phyloP scores from a whole-genome alignment of 2,113 vertebrate genomes.

The Strix uralensis region DNA sequence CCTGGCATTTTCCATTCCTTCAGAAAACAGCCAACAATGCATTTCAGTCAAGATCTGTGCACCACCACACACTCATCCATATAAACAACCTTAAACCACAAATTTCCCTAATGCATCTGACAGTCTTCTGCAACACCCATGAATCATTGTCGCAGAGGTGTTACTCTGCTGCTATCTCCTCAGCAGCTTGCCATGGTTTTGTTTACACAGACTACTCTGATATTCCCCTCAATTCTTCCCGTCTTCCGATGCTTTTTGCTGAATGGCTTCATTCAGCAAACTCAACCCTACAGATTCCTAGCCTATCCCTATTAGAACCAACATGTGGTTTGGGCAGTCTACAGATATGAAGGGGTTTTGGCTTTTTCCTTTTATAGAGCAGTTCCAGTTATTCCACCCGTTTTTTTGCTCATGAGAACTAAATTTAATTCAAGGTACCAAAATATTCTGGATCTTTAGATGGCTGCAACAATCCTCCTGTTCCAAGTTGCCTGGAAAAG shows the following conservation, averaged over 20 bases:
- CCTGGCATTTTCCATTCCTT: background rate
- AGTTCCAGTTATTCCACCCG: background rate
- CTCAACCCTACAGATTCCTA: background rate
- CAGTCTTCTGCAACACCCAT: background rate
- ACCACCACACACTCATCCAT: background rate
- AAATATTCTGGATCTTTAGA: background rate
- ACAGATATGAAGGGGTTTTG: background rate
- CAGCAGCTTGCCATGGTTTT: background rate
- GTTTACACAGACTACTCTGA: background rate
- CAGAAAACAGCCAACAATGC: background rate
- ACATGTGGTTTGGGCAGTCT: background rate
- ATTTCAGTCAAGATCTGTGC: background rate
- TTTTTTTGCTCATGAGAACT: background rate
- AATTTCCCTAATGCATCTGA: background rate
- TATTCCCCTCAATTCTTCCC: background rate
- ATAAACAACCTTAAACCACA: background rate
- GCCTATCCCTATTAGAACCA: background rate
- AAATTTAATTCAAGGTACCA: background rate
- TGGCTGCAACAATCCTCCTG: background rate
- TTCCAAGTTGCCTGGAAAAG: background rate
- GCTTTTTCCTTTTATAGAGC: background rate
- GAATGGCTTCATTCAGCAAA: background rate
- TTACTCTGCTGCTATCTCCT: background rate
- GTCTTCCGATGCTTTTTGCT: background rate
- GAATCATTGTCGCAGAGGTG: background rate